Evolutionary conservation across 2,797 vertebrate species (phyloP), one percentile per base, ranked within the genome.

Genomic region (Chaetodon trifasciatus): DNA sequence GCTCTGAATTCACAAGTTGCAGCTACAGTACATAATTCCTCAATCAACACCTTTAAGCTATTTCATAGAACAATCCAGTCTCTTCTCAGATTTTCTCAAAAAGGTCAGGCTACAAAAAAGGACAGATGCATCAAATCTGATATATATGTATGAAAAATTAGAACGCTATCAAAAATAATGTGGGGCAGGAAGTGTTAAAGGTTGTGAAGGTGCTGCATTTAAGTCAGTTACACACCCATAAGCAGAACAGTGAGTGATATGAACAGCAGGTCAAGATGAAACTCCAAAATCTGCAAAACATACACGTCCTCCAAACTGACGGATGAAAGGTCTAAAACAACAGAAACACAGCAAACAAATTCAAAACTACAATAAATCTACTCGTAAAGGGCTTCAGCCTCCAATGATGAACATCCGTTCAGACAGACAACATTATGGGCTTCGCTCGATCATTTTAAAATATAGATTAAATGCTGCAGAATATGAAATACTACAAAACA

Each of bases 1-100:
- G 91, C 89, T 94, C 90, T 94, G 91, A 91, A 92, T 94, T 95
- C 84, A 95, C 92, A 94, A 88, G 83, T 91, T 92, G 89, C 91
- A 93, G 92, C 92, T 94, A 95, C 93, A 91, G 85, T 86, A 87
- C 85, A 89, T 80, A 88, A 91, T 90, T 93, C 83, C 70, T 93
- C 83, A 87, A 83, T 91, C 69, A 82, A 79, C 84, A 42, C 78
- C 85, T 91, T 73, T 46, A 79, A 70, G 81, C 90, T 88, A 90
- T 88, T 88, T 88, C 89, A 76, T 86, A 89, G 91, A 92, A 88
- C 82, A 90, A 76, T 84, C 88, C 79, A 86, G 76, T 92, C 88
- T 88, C 82, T 87, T 86, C 67, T 90, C 87, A 84, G 78, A 85
- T 75, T 75, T 87, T 80, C 81, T 84, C 69, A 49, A 74, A 78